phyloP scores from a whole-genome alignment of 1,140 invertebrate species.

The Drosophila prosaltans region DNA sequence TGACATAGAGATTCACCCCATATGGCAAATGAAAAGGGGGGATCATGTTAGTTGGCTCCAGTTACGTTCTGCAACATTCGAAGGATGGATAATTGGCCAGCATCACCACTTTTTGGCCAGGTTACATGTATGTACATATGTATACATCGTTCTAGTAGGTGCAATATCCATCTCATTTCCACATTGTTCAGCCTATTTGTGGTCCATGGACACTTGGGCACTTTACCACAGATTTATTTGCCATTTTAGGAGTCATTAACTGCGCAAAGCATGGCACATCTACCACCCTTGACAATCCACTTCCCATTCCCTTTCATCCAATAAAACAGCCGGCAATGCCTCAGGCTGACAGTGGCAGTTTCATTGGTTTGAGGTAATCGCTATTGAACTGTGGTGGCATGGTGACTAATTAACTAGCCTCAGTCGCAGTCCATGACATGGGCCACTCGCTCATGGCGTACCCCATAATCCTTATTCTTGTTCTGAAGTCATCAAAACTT shows the following conservation, averaged over 20 bases:
- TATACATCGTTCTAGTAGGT: neutral
- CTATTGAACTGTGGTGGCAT: neutral
- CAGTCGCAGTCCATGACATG: constrained; percentile 16
- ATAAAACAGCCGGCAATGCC: constrained; percentile 28
- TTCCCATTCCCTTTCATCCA: constrained; percentile 26
- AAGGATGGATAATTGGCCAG: neutral
- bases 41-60: neutral
- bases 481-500: constrained; percentile 43
- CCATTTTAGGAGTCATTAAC: constrained; percentile 46
- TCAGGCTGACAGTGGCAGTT: constrained; percentile 2
- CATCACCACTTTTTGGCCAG: neutral
- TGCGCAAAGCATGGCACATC: constrained; percentile 17
- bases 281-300: neutral
- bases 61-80: neutral
- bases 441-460: constrained; percentile 13
- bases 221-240: constrained; percentile 43
- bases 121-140: no score
- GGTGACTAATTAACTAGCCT: constrained; percentile 11
- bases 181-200: constrained; percentile 33
- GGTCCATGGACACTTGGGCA: constrained; percentile 21
- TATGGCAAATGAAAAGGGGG: neutral
- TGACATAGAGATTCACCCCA: neutral
- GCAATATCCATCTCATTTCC: constrained; percentile 11
- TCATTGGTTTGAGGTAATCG: neutral
- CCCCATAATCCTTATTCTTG: constrained; percentile 23